Conservation (phyloP, 2,888 invertebrate genomes). For the Mamestra brassicae region DNA sequence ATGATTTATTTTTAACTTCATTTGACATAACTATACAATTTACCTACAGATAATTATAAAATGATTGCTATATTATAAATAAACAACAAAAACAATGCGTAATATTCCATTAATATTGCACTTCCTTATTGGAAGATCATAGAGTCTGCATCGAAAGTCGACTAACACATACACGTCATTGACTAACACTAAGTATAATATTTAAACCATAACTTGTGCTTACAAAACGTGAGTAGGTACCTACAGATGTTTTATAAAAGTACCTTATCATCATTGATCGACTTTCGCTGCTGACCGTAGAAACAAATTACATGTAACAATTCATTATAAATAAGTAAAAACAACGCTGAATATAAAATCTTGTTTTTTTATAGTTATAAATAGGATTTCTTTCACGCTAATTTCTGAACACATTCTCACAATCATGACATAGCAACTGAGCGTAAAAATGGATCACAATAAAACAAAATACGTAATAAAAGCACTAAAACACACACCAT, state of each 20-base stretch:
- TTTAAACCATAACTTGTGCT: background rate
- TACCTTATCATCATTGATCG: background rate
- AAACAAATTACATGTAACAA: background rate
- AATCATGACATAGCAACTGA: background rate
- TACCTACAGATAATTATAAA: slow-evolving; percentile 16
- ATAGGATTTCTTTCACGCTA: background rate
- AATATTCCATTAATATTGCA: slow-evolving; percentile 10
- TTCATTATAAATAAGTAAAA: background rate
- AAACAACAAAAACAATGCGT: background rate
- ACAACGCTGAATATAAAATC: slow-evolving; percentile 3
- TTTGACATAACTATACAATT: slow-evolving; percentile 26
- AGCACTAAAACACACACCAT: background rate
- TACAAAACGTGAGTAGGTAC: background rate
- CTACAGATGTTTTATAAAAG: background rate
- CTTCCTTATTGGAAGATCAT: slow-evolving; percentile 11
- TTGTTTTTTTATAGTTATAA: background rate
- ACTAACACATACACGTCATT: background rate
- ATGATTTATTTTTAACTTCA: slow-evolving; percentile 37
- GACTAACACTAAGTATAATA: too few species aligned
- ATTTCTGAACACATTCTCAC: background rate
- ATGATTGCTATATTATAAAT: slow-evolving; percentile 14
- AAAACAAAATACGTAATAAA: background rate
- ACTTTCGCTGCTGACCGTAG: slow-evolving; percentile 2
- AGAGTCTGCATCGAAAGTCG: background rate
- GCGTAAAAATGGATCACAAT: background rate